Conservation (phyloP, 1,140 invertebrate species). For the Drosophila mayri region DNA sequence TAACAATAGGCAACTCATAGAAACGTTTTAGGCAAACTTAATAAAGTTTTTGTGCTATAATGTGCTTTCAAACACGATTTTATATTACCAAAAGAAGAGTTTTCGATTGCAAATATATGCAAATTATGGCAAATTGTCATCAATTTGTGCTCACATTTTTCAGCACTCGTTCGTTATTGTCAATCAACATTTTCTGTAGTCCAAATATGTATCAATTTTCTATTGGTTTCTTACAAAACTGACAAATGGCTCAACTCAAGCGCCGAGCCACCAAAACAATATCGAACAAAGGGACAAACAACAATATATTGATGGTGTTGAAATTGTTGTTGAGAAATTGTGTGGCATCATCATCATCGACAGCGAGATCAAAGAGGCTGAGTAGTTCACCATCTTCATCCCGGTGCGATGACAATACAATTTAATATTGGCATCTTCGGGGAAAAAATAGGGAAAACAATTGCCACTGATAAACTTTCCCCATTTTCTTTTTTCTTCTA, state of each 20-base stretch:
- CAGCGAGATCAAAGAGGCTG: slow-evolving; percentile 68
- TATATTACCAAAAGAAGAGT: neutral
- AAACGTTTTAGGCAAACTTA: neutral
- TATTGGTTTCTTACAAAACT: slow-evolving; percentile 32
- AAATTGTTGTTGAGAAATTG: slow-evolving; percentile 73
- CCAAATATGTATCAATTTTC: slow-evolving; percentile 27
- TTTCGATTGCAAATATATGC: neutral
- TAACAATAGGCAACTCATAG: neutral
- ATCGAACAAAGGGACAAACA: slow-evolving; percentile 28
- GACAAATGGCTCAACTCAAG: slow-evolving; percentile 43
- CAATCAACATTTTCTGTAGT: slow-evolving; percentile 26
- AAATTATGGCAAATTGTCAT: neutral
- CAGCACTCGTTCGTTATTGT: neutral
- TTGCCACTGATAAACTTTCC: slow-evolving; percentile 50
- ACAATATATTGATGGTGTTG: slow-evolving; percentile 74
- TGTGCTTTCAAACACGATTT: neutral
- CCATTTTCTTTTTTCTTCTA: slow-evolving; percentile 17
- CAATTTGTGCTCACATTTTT: slow-evolving; percentile 1
- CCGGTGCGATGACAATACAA: slow-evolving; percentile 68
- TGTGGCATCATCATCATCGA: slow-evolving; percentile 61
- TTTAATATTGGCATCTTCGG: slow-evolving; percentile 61
- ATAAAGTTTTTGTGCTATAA: neutral
- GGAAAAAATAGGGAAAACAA: slow-evolving; percentile 42
- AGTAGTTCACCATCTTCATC: slow-evolving; percentile 54
- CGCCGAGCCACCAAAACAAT: slow-evolving; percentile 20